Conservation (phyloP, 2,113 vertebrate species). For the Aix galericulata region DNA sequence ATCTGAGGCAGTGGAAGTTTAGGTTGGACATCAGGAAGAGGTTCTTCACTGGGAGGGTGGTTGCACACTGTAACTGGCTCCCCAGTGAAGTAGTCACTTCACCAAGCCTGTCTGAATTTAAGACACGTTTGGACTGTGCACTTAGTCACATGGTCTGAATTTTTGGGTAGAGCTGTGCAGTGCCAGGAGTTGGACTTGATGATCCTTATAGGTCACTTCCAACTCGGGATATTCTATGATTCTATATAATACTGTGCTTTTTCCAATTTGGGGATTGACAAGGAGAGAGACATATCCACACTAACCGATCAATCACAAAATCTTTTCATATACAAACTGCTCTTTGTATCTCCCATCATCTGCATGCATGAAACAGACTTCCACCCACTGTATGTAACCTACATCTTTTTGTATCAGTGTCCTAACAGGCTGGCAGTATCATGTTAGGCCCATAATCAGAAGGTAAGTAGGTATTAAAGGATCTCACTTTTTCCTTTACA, state of each 20-base stretch:
- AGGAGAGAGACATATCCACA: background rate
- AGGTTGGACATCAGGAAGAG: too few species aligned
- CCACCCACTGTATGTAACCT: background rate
- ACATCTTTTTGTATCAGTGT: background rate
- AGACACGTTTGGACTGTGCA: too few species aligned
- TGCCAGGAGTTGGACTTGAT: too few species aligned
- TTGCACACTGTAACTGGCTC: too few species aligned
- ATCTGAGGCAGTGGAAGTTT: too few species aligned
- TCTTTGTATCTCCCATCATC: background rate
- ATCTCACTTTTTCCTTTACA: background rate
- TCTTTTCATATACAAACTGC: background rate
- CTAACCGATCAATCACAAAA: rapidly evolving
- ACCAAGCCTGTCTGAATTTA: too few species aligned
- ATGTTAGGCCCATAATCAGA: background rate
- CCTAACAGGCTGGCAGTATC: background rate
- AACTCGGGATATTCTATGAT: too few species aligned
- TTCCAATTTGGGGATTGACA: background rate
- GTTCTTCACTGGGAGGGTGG: too few species aligned
- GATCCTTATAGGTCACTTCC: too few species aligned
- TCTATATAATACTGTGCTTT: background rate
- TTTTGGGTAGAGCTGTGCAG: too few species aligned
- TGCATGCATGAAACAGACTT: background rate
- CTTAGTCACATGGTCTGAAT: too few species aligned
- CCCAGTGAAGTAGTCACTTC: too few species aligned
- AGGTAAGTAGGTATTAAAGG: background rate